Base-by-base conservation (phyloP, 2,113 vertebrate species). In the Sakesphorus luctuosus region DNA sequence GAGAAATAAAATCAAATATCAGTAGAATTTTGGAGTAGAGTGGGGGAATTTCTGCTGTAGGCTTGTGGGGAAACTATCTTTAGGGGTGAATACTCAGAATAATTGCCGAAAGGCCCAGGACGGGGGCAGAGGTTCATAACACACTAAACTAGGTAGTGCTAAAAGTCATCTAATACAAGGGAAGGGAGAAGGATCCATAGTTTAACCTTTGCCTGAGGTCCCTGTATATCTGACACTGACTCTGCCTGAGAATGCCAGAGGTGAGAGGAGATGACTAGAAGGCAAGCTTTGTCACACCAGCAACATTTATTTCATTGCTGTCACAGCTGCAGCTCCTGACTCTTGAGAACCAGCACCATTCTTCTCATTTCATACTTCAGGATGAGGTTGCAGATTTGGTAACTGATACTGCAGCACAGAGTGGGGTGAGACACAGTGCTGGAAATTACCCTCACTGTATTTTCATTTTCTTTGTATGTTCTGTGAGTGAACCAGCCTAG, bases 321-420 rank as follows among this genome's bases (percentile, higher is more conserved):
- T 52, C 52, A 50, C 93, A 93, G 83, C 83, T 95, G 92, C 66
- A 78, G 43, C 52, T 95, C 69, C 80, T 50, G 43, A 35, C 76
- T 74, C 76, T 55, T 35, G 65, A 56, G 80, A 52, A 55, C 68
- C 43, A 24, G 71, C 66, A 63, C 19, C 6, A 2, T 89, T 93
- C 87, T 59, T 79, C 53, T 86, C 5, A 2, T 59, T 67, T 75
- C 80, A 84, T 20, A 52, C 8, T 31, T n/a, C 36, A 68, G 86
- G 65, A 63, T 86, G 76, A 90, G 56, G 68, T 2, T 84, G 80
- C 92, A 74, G 65, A 38, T 84, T 77, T 71, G 67, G 65, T 81
- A 75, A 92, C 10, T 0, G 31, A 78, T 81, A 74, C 43, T 68
- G 77, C 55, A 62, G 33, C 26, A n/a, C 47, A 50, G 43, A 0